Conservation (phyloP, 2,888 invertebrate genomes). For the Glaucopsyche alexis region DNA sequence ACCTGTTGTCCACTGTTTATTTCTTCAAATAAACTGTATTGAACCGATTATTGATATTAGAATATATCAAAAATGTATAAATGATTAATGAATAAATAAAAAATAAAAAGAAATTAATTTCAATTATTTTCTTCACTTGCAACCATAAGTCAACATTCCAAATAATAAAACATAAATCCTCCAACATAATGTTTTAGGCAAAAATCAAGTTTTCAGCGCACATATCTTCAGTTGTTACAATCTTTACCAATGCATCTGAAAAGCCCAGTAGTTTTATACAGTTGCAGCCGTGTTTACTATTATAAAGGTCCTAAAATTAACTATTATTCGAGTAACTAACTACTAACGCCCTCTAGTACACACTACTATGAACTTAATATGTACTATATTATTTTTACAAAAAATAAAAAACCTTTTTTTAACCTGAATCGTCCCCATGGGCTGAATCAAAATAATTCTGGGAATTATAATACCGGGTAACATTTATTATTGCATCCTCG, state of each 20-base stretch:
- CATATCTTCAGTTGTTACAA: not conserved
- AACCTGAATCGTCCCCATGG: too few species aligned
- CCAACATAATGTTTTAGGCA: not conserved
- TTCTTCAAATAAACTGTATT: too few species aligned
- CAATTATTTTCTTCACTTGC: not conserved
- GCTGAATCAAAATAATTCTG: not conserved
- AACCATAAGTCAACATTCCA: not conserved
- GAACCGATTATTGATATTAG: too few species aligned
- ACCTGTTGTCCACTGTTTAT: too few species aligned
- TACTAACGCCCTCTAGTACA: not conserved
- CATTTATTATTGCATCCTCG: not conserved
- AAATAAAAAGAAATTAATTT: too few species aligned
- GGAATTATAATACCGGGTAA: not conserved
- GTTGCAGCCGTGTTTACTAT: too few species aligned
- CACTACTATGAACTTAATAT: not conserved
- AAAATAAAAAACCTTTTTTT: too few species aligned
- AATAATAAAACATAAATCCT: not conserved
- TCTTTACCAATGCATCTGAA: not conserved
- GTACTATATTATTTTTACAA: too few species aligned
- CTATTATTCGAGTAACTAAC: not conserved
- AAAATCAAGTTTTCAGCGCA: conserved; percentile 4
- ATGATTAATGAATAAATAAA: too few species aligned
- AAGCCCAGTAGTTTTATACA: not conserved
- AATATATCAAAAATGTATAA: too few species aligned
- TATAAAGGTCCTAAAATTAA: too few species aligned